phyloP scores from a whole-genome alignment of 2,888 invertebrate genomes.

The Ommatoiulus sabulosus region DNA sequence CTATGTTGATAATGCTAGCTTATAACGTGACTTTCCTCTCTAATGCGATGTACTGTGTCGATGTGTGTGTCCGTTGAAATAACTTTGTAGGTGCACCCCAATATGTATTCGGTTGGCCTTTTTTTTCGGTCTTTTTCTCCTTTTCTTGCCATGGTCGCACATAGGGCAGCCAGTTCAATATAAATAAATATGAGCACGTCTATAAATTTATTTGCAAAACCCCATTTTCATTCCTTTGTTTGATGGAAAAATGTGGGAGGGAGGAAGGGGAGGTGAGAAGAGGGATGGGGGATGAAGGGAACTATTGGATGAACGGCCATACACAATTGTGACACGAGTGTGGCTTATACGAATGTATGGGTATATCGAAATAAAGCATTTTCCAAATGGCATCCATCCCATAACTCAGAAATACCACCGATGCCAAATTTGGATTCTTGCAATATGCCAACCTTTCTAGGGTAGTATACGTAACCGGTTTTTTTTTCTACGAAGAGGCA shows the following conservation, averaged over 20 bases:
- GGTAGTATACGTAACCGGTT: neutral
- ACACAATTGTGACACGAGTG: conserved; percentile 41
- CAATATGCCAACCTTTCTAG: conserved; percentile 23
- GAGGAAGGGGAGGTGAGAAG: neutral
- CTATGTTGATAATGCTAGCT: conserved; percentile 25
- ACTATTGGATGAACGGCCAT: conserved; percentile 38
- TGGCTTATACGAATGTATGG: neutral
- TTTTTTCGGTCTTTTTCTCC: neutral
- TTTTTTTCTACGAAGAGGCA: neutral
- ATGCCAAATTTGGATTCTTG: conserved; percentile 41
- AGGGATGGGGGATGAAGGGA: conserved; percentile 15
- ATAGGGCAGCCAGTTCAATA: conserved; percentile 53
- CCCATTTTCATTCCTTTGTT: conserved; percentile 53
- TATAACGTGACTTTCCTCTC: conserved; percentile 31
- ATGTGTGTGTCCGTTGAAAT: conserved; percentile 6
- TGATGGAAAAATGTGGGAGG: conserved; percentile 42
- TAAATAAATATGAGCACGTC: conserved; percentile 57
- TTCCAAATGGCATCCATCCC: conserved; percentile 31
- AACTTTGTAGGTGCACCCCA: conserved; percentile 34
- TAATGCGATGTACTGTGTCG: neutral
- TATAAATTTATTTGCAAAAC: conserved; percentile 54
- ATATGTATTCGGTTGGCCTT: conserved; percentile 42
- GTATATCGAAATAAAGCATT: conserved; percentile 35
- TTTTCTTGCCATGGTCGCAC: conserved; percentile 47
- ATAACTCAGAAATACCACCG: conserved; percentile 30